phyloP scores from a whole-genome alignment of 2,797 vertebrate genomes.

The Phoxinus dragarum region DNA sequence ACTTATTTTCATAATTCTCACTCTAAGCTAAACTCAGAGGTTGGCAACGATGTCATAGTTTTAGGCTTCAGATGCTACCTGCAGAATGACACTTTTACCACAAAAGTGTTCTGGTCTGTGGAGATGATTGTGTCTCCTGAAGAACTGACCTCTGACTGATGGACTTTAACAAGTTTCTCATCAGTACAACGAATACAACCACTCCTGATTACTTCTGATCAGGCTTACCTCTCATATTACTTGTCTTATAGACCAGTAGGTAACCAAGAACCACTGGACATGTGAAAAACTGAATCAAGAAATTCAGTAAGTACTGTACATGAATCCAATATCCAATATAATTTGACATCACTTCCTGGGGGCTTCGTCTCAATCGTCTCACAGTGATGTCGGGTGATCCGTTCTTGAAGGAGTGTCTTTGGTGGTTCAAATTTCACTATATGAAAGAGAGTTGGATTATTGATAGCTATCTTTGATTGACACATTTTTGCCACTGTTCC shows the following conservation, averaged over 20 bases:
- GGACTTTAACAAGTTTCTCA: neutral
- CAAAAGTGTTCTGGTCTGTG: neutral
- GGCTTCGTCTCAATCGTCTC: neutral
- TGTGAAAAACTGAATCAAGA: neutral
- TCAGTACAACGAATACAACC: neutral
- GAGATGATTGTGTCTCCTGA: neutral
- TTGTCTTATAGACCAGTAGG: neutral
- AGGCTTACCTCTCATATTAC: neutral
- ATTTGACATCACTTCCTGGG: neutral
- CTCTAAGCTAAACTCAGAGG: too few species aligned
- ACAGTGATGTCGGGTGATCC: neutral
- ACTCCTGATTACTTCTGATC: neutral
- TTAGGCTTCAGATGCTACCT: neutral
- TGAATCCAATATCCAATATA: neutral
- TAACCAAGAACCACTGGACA: neutral
- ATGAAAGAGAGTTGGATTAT: neutral
- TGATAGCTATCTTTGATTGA: neutral
- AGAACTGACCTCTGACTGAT: neutral
- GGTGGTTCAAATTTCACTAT: neutral
- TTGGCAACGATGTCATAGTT: too few species aligned
- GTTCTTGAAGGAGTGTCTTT: neutral
- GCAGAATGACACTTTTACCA: neutral
- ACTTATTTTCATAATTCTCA: too few species aligned
- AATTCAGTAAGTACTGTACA: neutral
- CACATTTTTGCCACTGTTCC: neutral